These are phyloP conservation scores for Polypedilum vanderplanki DNA, from an alignment of 1,140 invertebrate species.

Conservation along the genomic window DNA sequence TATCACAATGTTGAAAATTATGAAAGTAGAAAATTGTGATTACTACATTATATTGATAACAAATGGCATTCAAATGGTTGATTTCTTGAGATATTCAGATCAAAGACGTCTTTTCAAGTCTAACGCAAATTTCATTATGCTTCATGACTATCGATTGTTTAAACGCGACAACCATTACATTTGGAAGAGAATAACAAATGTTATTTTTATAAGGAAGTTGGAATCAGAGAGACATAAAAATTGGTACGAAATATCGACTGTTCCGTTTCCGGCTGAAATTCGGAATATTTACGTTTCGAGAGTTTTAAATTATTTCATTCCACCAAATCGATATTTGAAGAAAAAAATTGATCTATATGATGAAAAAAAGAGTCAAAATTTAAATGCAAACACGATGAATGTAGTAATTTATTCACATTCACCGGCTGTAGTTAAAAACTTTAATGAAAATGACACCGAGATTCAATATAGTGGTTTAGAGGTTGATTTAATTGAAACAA, in stretches of 20 bases:
- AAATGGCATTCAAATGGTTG: slow-evolving; percentile 58
- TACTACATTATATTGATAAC: slow-evolving; percentile 63
- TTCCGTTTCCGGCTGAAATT: slow-evolving; percentile 59
- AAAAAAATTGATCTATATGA: slow-evolving; percentile 47
- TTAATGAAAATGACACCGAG: slow-evolving; percentile 37
- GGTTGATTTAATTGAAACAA: slow-evolving; percentile 57
- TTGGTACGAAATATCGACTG: slow-evolving; percentile 61
- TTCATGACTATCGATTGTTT: slow-evolving; percentile 61
- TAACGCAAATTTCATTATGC: slow-evolving; percentile 57
- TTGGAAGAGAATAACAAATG: slow-evolving; percentile 69
- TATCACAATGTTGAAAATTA: slow-evolving; percentile 48
- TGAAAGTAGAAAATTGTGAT: slow-evolving; percentile 58
- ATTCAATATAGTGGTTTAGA: slow-evolving; percentile 49
- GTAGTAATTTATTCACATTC: slow-evolving; percentile 63
- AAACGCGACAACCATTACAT: slow-evolving; percentile 57
- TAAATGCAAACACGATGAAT: slow-evolving; percentile 48
- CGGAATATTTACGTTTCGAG: slow-evolving; percentile 47
- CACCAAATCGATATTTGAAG: slow-evolving; percentile 49
- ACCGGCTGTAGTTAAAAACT: slow-evolving; percentile 55
- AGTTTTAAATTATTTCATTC: slow-evolving; percentile 56
- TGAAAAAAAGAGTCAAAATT: slow-evolving; percentile 51
- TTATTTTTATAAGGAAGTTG: slow-evolving; percentile 60
- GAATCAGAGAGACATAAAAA: slow-evolving; percentile 42
- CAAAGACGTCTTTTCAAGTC: slow-evolving; percentile 62
- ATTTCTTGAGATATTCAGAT: slow-evolving; percentile 62